Conservation (phyloP, 2,797 vertebrate genomes). For the Neosilurus hyrtlii region DNA sequence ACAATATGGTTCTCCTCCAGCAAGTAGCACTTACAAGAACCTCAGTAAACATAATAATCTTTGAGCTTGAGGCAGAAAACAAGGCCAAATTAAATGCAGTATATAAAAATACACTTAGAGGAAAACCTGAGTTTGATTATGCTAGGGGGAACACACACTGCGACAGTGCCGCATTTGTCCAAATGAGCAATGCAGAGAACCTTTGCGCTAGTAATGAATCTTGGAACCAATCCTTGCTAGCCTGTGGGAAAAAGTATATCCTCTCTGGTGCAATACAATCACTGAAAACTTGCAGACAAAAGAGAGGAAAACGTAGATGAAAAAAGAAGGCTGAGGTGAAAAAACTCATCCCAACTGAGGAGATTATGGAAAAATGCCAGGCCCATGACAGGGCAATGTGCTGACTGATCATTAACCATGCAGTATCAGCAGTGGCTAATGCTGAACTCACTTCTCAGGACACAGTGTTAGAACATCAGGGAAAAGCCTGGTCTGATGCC, state of each 20-base stretch:
- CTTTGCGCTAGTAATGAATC: constrained; percentile 22
- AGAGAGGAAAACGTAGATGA: neutral
- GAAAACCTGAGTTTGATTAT: constrained; percentile 16
- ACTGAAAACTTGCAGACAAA: neutral
- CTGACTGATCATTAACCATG: constrained; percentile 33
- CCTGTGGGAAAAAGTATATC: neutral
- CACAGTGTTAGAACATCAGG: constrained; percentile 16
- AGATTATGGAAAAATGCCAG: constrained; percentile 6
- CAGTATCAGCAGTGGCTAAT: constrained; percentile 29
- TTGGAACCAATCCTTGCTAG: constrained; percentile 13
- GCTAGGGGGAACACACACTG: neutral
- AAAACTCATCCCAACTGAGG: neutral
- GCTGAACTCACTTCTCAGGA: constrained; percentile 26
- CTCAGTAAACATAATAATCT: constrained; percentile 2
- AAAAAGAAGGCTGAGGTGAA: constrained; percentile 2
- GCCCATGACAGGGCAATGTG: constrained; percentile 6
- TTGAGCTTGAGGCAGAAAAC: neutral
- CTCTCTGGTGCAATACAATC: neutral
- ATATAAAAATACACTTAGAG: neutral
- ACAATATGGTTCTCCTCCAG: neutral
- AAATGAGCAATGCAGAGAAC: constrained; percentile 1
- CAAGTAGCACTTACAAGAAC: neutral
- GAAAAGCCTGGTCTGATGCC: constrained; percentile 3
- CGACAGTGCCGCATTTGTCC: neutral
- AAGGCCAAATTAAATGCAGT: neutral